A percentile compares a stretch with the other conserved stretches of the same genome.
Conservation (phyloP, 2,113 vertebrate genomes). For the Scytalopus superciliaris region DNA sequence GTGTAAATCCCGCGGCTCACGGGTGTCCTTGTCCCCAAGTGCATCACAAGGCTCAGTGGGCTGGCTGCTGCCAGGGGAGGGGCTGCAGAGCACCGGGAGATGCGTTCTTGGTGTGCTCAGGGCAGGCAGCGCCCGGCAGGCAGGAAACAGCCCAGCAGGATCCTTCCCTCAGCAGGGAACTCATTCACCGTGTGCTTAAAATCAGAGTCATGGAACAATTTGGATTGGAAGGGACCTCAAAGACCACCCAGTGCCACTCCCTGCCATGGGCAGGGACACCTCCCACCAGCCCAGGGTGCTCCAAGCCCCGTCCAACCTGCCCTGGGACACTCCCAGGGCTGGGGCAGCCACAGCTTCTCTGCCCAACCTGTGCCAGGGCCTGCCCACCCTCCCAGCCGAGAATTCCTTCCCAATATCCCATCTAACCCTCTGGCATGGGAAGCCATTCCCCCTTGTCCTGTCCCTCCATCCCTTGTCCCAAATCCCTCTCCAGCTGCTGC, state of each 20-base stretch:
- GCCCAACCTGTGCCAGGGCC: no score
- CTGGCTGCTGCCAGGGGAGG: neutral
- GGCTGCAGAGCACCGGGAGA: accelerated
- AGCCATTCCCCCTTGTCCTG: neutral
- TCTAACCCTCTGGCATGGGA: neutral
- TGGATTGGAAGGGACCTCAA: neutral
- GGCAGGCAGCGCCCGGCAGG: neutral
- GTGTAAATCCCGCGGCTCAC: accelerated
- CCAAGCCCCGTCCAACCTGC: neutral
- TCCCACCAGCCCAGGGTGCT: neutral
- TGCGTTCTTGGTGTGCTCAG: neutral
- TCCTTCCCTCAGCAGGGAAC: neutral
- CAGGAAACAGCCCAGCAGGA: neutral
- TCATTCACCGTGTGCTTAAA: accelerated
- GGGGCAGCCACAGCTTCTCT: neutral
- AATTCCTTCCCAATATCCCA: neutral
- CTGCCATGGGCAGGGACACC: neutral
- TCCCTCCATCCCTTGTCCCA: accelerated
- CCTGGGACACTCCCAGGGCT: neutral
- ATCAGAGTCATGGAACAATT: neutral
- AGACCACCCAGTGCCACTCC: neutral
- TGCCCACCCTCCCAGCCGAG: accelerated
- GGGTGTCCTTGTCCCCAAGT: neutral
- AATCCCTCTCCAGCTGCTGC: neutral
- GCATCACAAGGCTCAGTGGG: neutral